Conservation (phyloP, 1,140 invertebrate genomes). For the Drosophila saltans region DNA sequence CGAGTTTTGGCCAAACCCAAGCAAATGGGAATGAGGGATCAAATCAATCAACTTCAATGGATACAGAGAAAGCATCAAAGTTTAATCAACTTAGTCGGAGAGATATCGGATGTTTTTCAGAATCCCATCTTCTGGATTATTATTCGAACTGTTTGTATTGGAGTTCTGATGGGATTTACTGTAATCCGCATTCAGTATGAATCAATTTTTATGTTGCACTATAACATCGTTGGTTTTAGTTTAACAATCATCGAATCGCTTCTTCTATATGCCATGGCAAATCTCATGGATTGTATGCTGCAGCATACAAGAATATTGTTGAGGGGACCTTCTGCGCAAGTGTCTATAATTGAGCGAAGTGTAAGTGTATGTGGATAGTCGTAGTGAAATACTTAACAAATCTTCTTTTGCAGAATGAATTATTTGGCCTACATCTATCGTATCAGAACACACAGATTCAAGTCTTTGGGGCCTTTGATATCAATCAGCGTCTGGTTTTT, state of each 20-base stretch:
- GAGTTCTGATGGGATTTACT: not conserved
- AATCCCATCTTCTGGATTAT: not conserved
- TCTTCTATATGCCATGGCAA: not conserved
- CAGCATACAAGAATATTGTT: slow-evolving; percentile 1
- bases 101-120: not conserved
- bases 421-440: slow-evolving; percentile 42
- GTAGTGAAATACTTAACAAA: not conserved
- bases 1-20: not conserved
- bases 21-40: not conserved
- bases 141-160: not conserved
- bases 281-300: not conserved
- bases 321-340: not conserved
- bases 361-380: slow-evolving; percentile 19
- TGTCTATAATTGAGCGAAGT: slow-evolving; percentile 21
- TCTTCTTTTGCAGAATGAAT: slow-evolving; percentile 26
- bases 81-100: not conserved
- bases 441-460: slow-evolving; percentile 35
- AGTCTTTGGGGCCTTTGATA: slow-evolving; percentile 25
- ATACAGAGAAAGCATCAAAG: not conserved
- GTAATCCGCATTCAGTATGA: not conserved
- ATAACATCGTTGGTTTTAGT: slow-evolving; percentile 1
- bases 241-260: slow-evolving; percentile 15
- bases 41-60: not conserved
- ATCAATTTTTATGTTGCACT: not conserved
- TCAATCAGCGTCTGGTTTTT: slow-evolving; percentile 35